phyloP scores from a whole-genome alignment of 1,140 invertebrate genomes.

The Bombus fervidus region DNA sequence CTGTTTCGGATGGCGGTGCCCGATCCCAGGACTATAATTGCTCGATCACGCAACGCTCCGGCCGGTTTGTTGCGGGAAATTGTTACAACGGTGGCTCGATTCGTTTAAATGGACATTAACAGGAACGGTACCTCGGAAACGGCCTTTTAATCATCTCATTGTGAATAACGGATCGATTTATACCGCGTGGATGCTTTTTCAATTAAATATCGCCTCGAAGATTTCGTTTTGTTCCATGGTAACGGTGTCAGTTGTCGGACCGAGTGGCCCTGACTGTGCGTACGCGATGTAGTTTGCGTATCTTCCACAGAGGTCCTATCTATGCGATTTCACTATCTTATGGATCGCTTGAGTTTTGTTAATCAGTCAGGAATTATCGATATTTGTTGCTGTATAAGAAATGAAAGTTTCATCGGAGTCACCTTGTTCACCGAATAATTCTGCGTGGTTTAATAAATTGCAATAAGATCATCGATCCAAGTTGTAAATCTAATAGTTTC shows the following conservation, averaged over 20 bases:
- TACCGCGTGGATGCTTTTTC: constrained; percentile 2
- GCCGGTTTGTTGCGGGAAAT: constrained; percentile 15
- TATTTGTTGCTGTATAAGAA: neutral
- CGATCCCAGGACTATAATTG: constrained; percentile 57
- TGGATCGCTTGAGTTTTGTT: neutral
- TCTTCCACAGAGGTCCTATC: neutral
- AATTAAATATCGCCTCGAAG: constrained; percentile 22
- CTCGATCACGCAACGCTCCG: constrained; percentile 18
- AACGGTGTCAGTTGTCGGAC: constrained; percentile 10
- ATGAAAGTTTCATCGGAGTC: neutral
- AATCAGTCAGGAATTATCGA: neutral
- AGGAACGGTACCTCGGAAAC: constrained; percentile 16
- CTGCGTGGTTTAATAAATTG: neutral
- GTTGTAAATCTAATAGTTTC: no score
- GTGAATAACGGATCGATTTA: constrained; percentile 37
- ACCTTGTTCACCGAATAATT: neutral
- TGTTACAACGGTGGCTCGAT: constrained; percentile 23
- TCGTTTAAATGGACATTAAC: constrained; percentile 56
- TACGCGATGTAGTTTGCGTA: neutral
- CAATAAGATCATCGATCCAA: neutral
- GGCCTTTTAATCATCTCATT: constrained; percentile 48
- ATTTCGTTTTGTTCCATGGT: constrained; percentile 1
- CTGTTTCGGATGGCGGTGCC: neutral
- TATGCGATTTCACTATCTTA: neutral
- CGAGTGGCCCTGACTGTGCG: neutral